Evolutionary conservation across 2,113 vertebrate species (phyloP).

Genomic region (Chaenogobius annularis): DNA sequence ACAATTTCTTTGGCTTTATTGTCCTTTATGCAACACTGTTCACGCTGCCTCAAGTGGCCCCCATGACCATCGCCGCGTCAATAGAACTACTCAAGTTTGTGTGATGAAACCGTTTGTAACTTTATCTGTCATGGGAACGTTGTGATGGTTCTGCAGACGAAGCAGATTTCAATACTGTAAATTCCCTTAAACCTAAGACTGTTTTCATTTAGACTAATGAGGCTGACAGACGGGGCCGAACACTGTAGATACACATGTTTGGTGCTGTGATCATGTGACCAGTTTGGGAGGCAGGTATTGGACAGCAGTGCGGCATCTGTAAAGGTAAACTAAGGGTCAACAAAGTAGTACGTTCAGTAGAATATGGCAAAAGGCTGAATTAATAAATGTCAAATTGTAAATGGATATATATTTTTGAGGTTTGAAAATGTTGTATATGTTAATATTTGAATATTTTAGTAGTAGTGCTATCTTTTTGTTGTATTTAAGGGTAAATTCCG

Average conservation of each 20-base stretch:
- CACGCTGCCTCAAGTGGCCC: background rate
- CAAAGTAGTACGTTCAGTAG: background rate
- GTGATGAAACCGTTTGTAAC: background rate
- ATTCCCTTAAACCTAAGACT: background rate
- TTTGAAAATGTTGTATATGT: too few species aligned
- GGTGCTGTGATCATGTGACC: background rate
- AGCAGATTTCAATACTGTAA: too few species aligned
- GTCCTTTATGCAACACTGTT: background rate
- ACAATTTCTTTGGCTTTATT: background rate
- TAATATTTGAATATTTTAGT: too few species aligned
- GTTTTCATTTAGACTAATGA: conserved; percentile 3
- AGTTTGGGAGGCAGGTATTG: background rate
- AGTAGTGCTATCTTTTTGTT: too few species aligned
- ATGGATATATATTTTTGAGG: too few species aligned
- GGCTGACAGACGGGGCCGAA: background rate
- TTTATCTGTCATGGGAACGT: too few species aligned
- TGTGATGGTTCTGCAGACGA: too few species aligned
- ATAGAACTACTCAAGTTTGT: background rate
- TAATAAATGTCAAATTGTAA: too few species aligned
- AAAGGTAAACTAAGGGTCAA: background rate
- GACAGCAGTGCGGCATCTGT: background rate
- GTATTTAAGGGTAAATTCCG: too few species aligned
- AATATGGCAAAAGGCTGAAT: background rate
- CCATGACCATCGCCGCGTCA: background rate
- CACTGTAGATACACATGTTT: background rate